Conservation (phyloP, 2,113 vertebrate species). For the Cololabis saira region DNA sequence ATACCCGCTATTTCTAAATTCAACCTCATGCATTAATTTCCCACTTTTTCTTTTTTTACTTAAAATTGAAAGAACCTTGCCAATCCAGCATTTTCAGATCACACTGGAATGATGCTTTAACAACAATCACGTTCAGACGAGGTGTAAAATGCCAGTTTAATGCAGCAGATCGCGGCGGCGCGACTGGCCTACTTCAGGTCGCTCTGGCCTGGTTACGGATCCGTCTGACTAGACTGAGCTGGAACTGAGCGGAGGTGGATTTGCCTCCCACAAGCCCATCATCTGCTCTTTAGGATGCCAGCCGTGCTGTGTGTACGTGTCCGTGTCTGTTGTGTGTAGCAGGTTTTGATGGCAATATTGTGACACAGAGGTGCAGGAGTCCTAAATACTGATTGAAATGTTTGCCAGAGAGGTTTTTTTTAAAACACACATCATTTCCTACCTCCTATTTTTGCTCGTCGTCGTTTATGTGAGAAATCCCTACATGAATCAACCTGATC, state of each 20-base stretch:
- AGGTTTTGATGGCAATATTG: slow-evolving; percentile 61
- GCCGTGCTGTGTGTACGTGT: slow-evolving; percentile 34
- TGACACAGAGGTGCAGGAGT: slow-evolving; percentile 63
- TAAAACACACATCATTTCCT: neutral
- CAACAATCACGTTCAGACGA: neutral
- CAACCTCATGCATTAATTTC: no score
- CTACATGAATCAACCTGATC: no score
- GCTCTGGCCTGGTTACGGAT: slow-evolving; percentile 63
- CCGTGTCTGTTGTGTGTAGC: slow-evolving; percentile 27
- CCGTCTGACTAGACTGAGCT: slow-evolving; percentile 62
- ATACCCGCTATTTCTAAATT: no score
- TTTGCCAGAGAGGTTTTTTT: neutral
- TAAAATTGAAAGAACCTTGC: no score
- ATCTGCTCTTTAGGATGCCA: slow-evolving; percentile 65
- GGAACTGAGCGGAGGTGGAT: slow-evolving; percentile 71
- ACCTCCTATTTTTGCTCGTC: neutral
- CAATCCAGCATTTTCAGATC: neutral
- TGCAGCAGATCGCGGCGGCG: slow-evolving; percentile 22
- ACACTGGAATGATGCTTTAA: neutral
- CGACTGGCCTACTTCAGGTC: slow-evolving; percentile 48
- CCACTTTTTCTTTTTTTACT: no score
- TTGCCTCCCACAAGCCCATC: slow-evolving; percentile 69
- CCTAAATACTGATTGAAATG: slow-evolving; percentile 32
- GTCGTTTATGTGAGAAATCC: no score
- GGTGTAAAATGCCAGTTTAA: neutral